A percentile compares a stretch with the other conserved stretches of the same genome.
Conservation (phyloP, 2,113 vertebrate genomes). For the Atherinomorus stipes region DNA sequence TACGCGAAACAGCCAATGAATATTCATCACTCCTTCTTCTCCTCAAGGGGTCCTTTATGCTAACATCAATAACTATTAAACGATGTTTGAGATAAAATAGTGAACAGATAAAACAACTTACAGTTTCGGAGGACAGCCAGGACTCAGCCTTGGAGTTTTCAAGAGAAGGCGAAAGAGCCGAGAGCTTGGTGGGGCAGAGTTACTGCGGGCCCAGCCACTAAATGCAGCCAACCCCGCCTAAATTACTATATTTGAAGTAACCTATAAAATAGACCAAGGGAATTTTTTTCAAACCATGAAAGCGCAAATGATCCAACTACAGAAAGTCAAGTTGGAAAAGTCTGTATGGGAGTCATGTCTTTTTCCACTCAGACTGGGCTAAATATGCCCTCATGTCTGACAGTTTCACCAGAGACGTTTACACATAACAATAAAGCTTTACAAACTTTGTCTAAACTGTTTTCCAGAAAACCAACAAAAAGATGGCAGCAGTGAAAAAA, state of each 20-base stretch:
- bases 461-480: conserved; percentile 32
- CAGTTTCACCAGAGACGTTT: background rate
- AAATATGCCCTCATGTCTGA: conserved; percentile 28
- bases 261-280: conserved; percentile 64
- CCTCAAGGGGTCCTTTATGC: background rate
- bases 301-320: conserved; percentile 22
- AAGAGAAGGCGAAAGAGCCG: conserved; percentile 34
- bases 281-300: conserved; percentile 58
- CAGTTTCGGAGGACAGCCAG: conserved; percentile 50
- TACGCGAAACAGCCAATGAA: conserved; percentile 28
- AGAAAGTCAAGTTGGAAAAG: conserved; percentile 54
- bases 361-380: conserved; percentile 42
- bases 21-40: conserved; percentile 17
- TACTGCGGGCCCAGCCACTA: conserved; percentile 75
- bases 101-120: conserved; percentile 58
- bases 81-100: background rate
- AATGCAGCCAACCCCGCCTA: conserved; percentile 83
- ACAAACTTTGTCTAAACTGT: background rate
- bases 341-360: conserved; percentile 4
- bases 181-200: conserved; percentile 62
- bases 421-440: background rate
- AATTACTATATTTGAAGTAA: conserved; percentile 78
- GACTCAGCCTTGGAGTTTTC: conserved; percentile 32
- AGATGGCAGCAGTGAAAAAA: conserved; percentile 24
- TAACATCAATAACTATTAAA: background rate